Percentiles rank a stretch among this genome's conserved stretches.
Evolutionary conservation across 2,888 invertebrate genomes (phyloP).

Genomic region (Oxyteleia sp.): DNA sequence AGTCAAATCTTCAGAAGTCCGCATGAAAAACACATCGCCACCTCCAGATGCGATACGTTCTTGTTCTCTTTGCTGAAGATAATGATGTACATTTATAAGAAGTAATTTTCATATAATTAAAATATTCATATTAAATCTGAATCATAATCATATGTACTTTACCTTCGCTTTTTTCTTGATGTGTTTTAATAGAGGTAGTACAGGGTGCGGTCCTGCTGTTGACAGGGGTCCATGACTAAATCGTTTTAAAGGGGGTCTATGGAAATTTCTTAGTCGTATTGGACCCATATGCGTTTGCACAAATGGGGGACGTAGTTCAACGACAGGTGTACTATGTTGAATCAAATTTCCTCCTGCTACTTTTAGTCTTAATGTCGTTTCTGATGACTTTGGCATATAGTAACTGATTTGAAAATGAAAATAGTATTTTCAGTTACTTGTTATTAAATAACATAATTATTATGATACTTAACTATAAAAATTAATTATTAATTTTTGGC

Average conservation of each 20-base stretch:
- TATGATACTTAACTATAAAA: no score
- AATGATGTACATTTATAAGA: no score
- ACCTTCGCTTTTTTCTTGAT: constrained; percentile 97
- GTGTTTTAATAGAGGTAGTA: constrained; percentile 95
- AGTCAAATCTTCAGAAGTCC: no score
- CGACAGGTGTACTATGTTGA: constrained; percentile 99
- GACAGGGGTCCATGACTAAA: constrained; percentile 95
- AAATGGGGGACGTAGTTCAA: constrained; percentile 97
- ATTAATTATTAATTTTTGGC: no score
- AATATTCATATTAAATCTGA: no score
- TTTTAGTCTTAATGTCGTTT: constrained; percentile 93
- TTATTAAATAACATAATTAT: no score
- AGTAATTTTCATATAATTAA: no score
- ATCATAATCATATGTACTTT: no score
- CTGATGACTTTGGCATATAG: constrained; percentile 96
- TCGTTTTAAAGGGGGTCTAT: constrained; percentile 95
- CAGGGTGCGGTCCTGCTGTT: constrained; percentile 92
- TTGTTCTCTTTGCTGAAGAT: constrained; percentile 96
- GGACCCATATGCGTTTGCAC: constrained; percentile 97
- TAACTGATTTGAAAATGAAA: no score
- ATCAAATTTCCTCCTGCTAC: constrained; percentile 97
- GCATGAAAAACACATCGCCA: constrained; percentile 99
- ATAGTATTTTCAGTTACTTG: no score
- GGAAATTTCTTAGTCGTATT: constrained; percentile 96
- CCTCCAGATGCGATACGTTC: constrained; percentile 98